Conservation (phyloP, 2,888 invertebrate genomes). For the Myathropa florea region DNA sequence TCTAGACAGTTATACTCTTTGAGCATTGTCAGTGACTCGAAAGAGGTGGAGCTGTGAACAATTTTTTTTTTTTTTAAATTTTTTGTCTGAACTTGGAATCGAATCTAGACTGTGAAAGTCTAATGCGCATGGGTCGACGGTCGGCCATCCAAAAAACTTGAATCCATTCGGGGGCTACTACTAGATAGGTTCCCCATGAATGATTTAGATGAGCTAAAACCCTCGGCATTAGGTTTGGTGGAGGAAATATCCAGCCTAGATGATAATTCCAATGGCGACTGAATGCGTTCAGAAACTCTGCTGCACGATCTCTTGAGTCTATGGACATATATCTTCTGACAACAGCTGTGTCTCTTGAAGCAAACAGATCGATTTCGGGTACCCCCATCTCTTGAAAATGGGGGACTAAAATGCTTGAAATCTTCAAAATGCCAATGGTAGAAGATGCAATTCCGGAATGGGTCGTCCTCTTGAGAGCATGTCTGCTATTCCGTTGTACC, state of each 20-base stretch:
- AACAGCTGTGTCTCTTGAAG: not conserved
- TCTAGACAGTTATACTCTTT: too few relatives aligned
- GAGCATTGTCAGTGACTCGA: too few relatives aligned
- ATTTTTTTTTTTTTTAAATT: too few relatives aligned
- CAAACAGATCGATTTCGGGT: too few relatives aligned
- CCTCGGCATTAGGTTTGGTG: not conserved
- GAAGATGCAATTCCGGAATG: not conserved
- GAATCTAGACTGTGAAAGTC: too few relatives aligned
- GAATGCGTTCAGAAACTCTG: not conserved
- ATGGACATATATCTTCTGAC: not conserved
- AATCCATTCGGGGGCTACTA: not conserved
- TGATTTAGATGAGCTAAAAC: conserved; percentile 5
- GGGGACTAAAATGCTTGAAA: too few relatives aligned
- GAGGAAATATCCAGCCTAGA: not conserved
- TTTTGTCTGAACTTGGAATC: too few relatives aligned
- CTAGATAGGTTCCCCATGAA: not conserved
- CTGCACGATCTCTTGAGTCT: not conserved
- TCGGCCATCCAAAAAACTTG: conserved; percentile 9
- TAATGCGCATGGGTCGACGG: too few relatives aligned
- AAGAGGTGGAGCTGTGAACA: too few relatives aligned
- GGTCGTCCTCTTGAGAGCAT: not conserved
- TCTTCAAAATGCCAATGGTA: not conserved
- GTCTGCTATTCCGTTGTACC: not conserved
- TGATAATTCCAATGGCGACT: not conserved
- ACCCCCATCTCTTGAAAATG: not conserved